Base-by-base conservation (phyloP, 2,888 invertebrate species). In the Cetonia aurata region DNA sequence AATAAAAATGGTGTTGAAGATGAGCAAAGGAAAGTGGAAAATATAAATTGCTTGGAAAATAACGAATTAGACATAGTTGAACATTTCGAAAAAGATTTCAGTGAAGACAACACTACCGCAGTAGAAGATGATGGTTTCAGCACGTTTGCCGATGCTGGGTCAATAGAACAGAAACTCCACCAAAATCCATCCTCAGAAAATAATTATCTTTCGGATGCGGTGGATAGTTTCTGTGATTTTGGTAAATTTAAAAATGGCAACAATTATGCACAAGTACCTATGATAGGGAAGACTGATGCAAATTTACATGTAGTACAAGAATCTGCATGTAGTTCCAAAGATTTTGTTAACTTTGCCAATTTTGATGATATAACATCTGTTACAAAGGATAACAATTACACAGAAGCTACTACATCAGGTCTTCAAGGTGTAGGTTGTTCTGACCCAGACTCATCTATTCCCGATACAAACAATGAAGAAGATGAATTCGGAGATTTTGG, bases 401-500 rank as follows among this genome's bases (percentile, higher is more conserved):
- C 25, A 25, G 52, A 60, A 44, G 12, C 37, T 17, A 31, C 19
- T 13, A 65, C 13, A 0, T 44, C 13, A 50, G 13, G 9, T 59
- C 44, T 57, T 6, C 52, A 25, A 25, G 25, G 15, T 52, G 19
- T 17, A 25, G 9, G 3, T 52, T 9, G 8, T 13, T 17, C 17
- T 55, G 65, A 41, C n/a, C 52, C 25, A 57, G 53, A 25, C 62
- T 70, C 33, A 70, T 59, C 69, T 53, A 56, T 55, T 17, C 42
- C 31, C 10, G 6, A 37, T 37, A 1, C 6, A 10, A 71, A n/a
- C n/a, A n/a, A 73, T 42, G 70, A 75, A 59, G 80, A 80, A 67
- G 80, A 79, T 71, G 78, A 81, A 31, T 82, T 82, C 77, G 79
- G 77, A 15, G 81, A 82, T 75, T 83, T 75, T 56, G 71, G 60